Percentiles rank a stretch among this genome's conserved stretches.
These are phyloP conservation scores for Pterostichus niger DNA, from an alignment of 2,888 invertebrate genomes.

Conservation along the genomic window DNA sequence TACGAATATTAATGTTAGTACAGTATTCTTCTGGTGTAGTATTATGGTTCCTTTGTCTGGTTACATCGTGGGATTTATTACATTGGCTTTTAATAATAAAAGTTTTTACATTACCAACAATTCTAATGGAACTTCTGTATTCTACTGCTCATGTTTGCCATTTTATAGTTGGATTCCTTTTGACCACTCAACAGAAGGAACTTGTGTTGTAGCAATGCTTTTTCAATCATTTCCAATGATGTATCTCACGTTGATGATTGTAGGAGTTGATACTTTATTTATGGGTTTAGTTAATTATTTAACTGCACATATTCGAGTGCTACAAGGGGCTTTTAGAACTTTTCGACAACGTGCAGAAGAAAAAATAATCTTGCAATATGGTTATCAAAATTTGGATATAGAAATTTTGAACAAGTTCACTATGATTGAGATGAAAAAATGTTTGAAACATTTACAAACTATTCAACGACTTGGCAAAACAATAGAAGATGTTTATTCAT, in stretches of 20 bases:
- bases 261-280: slow-evolving; percentile 73
- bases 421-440: slow-evolving; percentile 72
- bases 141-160: slow-evolving; percentile 42
- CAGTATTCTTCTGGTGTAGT: slow-evolving; percentile 56
- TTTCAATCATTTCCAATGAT: slow-evolving; percentile 74
- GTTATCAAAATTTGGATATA: slow-evolving; percentile 48
- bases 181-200: slow-evolving; percentile 71
- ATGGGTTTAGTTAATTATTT: slow-evolving; percentile 74
- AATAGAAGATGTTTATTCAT: slow-evolving; percentile 72
- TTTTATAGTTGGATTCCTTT: slow-evolving; percentile 73
- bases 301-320: slow-evolving; percentile 72
- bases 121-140: not conserved
- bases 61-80: slow-evolving; percentile 51
- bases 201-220: slow-evolving; percentile 72
- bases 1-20: slow-evolving; percentile 67
- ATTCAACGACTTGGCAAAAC: slow-evolving; percentile 72
- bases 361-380: slow-evolving; percentile 53
- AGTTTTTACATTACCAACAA: slow-evolving; percentile 19
- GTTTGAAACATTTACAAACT: slow-evolving; percentile 72
- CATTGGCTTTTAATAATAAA: slow-evolving; percentile 17
- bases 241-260: slow-evolving; percentile 73
- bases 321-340: slow-evolving; percentile 73
- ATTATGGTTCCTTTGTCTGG: slow-evolving; percentile 61
- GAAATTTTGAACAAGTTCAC: slow-evolving; percentile 68
- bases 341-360: slow-evolving; percentile 69